phyloP scores from a whole-genome alignment of 2,888 invertebrate species.

The Trachelus iudaicus region DNA sequence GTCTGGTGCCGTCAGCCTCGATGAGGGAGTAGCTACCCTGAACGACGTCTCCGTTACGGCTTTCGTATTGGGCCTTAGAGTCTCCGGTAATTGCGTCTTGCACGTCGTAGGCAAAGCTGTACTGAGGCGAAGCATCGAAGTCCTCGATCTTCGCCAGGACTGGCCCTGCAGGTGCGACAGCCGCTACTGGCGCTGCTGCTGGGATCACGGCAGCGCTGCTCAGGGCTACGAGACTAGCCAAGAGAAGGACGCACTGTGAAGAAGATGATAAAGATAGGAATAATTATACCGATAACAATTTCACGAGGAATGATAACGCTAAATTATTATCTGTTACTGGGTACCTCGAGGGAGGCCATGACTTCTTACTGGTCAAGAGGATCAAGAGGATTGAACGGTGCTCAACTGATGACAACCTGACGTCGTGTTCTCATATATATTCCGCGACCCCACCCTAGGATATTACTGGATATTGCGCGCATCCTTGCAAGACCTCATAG shows the following conservation, averaged over 20 bases:
- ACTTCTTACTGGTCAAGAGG: too few species aligned
- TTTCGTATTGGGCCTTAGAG: conserved; percentile 33
- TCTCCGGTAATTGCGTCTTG: conserved; percentile 33
- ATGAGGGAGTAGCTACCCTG: conserved; percentile 19
- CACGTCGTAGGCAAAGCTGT: conserved; percentile 40
- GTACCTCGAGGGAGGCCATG: too few species aligned
- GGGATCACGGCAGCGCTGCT: conserved; percentile 62
- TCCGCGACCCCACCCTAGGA: conserved; percentile 26
- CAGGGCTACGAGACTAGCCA: conserved; percentile 50
- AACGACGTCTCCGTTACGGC: conserved; percentile 17
- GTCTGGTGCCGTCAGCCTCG: conserved; percentile 14
- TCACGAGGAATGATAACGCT: neutral
- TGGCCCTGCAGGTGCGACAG: conserved; percentile 24
- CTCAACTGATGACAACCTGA: conserved; percentile 25
- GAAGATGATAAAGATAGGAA: neutral
- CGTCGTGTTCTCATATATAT: conserved; percentile 28
- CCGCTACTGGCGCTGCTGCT: conserved; percentile 9
- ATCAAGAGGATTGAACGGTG: conserved; percentile 6
- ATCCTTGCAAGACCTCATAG: conserved; percentile 24
- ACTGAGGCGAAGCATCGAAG: conserved; percentile 35
- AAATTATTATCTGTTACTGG: too few species aligned
- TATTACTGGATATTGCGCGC: conserved; percentile 27
- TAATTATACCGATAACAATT: neutral
- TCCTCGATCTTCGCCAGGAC: conserved; percentile 37
- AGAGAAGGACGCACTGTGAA: conserved; percentile 41